Conservation (phyloP, 53 echinoderm and acorn worm species). For the Luidia sarsii region DNA sequence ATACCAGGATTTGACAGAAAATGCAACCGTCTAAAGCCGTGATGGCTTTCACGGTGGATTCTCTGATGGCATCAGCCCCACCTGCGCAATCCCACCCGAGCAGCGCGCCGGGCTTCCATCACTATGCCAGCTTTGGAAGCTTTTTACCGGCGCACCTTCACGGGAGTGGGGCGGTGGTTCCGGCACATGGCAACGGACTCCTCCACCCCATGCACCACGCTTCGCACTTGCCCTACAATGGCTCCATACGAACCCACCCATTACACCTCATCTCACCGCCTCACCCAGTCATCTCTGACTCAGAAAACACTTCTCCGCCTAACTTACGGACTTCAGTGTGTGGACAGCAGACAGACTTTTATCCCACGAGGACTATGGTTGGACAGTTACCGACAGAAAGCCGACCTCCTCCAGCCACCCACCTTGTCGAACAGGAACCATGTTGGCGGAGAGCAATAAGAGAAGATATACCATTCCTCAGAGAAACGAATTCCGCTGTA, state of each 20-base stretch:
- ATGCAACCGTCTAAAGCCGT: constrained; percentile 51
- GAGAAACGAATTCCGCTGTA: constrained; percentile 42
- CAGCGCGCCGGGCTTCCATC: constrained; percentile 35
- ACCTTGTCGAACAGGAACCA: constrained; percentile 16
- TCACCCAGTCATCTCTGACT: constrained; percentile 30
- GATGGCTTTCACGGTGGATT: constrained; percentile 76
- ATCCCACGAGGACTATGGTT: constrained; percentile 40
- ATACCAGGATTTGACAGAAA: background rate
- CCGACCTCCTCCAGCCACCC: background rate
- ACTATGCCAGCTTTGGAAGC: constrained; percentile 54
- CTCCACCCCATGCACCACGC: constrained; percentile 38
- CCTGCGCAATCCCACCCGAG: constrained; percentile 30
- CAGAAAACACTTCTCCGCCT: constrained; percentile 32
- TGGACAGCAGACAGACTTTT: constrained; percentile 22
- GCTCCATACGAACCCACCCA: constrained; percentile 14
- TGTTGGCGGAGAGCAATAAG: constrained; percentile 8
- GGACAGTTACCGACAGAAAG: constrained; percentile 22
- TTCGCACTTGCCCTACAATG: constrained; percentile 26
- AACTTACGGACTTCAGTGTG: constrained; percentile 20
- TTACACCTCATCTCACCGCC: constrained; percentile 37
- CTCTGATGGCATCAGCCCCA: constrained; percentile 59
- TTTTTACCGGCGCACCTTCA: constrained; percentile 57
- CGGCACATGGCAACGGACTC: constrained; percentile 56
- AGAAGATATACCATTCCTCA: background rate
- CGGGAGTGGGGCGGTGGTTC: constrained; percentile 47